Evolutionary conservation across 2,888 invertebrate genomes (phyloP), one percentile per base, ranked within the genome.

Genomic region (Apotomis capreana): DNA sequence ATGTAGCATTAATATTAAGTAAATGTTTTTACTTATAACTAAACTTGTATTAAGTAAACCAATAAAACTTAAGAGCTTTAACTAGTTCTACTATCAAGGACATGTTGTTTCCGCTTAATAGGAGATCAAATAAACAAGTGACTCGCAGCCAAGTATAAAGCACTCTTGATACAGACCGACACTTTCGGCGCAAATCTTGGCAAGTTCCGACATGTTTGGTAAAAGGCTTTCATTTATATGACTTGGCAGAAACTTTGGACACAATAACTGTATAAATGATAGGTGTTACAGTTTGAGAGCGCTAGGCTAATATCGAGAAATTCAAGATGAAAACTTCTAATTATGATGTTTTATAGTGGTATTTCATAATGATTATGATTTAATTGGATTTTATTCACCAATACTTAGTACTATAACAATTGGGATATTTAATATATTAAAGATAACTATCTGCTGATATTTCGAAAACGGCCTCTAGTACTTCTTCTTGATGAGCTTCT

Each of bases 141-240:
- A 44, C 61, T 62, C 44, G 10, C 51, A 71, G 71, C 71, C 62
- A 62, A 71, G 61, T 62, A 62, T 51, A 67, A 67, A 36, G n/a
- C 69, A 15, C 67, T 67, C 60, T 64, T 61, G 55, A 67, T 26
- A 26, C 54, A 15, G 71, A 15, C 49, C 57, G 51, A 71, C 71
- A 71, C 71, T 71, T 68, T 68, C 52, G 12, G 40, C 61, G 51
- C 57, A 61, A 49, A 52, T 71, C 67, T 71, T 71, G 71, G 71
- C 71, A 71, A 71, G 55, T 68, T 44, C 55, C 67, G 51, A 68
- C 40, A 62, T 57, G 57, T 71, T 71, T 71, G 40, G 61, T 62
- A 67, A 68, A 71, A 71, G 55, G 67, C 55, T 62, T 67, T 62
- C 55, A 67, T 59, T 61, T 62, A 57, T 67, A 57, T 60, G 61